A percentile compares a stretch with the other conserved stretches of the same genome.
phyloP scores from a whole-genome alignment of 2,113 vertebrate species.

The Cyanoliseus patagonus region DNA sequence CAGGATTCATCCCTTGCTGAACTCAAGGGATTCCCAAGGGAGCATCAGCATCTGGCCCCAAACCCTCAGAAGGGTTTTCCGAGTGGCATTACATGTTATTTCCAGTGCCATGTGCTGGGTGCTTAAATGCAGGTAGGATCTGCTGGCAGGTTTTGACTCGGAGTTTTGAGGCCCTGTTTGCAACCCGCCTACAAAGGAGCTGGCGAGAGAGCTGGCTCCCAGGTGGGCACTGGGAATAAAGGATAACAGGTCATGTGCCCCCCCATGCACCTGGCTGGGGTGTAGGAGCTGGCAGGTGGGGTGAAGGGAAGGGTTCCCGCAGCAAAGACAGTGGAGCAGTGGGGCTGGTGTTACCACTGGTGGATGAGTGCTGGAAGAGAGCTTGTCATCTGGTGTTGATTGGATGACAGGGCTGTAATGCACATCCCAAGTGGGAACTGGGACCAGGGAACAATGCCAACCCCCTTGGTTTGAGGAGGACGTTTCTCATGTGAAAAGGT shows the following conservation, averaged over 20 bases:
- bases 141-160: background rate
- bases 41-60: background rate
- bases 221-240: background rate
- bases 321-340: rapidly evolving
- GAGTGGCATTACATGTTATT: background rate
- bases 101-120: background rate
- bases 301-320: background rate
- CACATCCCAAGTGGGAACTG: background rate
- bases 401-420: background rate
- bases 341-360: background rate
- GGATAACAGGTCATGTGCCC: background rate
- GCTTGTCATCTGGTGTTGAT: background rate
- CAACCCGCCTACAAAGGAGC: background rate
- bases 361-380: background rate
- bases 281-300: rapidly evolving
- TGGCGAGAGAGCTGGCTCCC: background rate
- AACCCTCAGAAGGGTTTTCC: background rate
- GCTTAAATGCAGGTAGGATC: background rate
- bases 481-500: background rate
- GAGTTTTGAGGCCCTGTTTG: background rate
- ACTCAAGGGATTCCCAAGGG: background rate
- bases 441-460: background rate
- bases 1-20: background rate
- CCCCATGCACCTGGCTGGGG: rapidly evolving
- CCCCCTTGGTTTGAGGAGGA: rapidly evolving